These are phyloP conservation scores for Gobio gobio DNA, from an alignment of 2,113 vertebrate species.

Conservation along the genomic window DNA sequence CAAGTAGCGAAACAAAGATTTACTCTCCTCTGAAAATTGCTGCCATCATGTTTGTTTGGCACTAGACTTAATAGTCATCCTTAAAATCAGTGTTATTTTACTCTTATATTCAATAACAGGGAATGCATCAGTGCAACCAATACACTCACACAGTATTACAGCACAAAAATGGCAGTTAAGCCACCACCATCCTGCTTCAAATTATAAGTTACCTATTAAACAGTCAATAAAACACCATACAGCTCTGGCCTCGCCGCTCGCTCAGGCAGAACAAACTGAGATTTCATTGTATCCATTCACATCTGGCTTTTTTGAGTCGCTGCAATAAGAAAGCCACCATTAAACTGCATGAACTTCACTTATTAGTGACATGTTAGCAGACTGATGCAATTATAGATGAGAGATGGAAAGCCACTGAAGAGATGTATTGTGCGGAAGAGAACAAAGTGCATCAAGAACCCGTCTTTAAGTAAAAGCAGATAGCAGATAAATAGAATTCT, in stretches of 20 bases:
- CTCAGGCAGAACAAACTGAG: constrained; percentile 33
- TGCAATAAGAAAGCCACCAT: not conserved
- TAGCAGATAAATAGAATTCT: not conserved
- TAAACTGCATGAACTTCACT: not conserved
- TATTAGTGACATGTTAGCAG: constrained; percentile 19
- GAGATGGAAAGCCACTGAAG: not conserved
- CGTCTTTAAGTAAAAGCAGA: not conserved
- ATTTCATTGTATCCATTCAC: constrained; percentile 36
- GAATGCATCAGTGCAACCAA: not conserved
- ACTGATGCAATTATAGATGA: constrained; percentile 30
- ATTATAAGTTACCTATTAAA: constrained; percentile 45
- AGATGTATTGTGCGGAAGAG: not conserved
- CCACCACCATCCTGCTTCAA: not conserved
- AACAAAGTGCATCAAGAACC: not conserved
- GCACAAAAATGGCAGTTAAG: constrained; percentile 26
- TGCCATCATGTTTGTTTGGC: not conserved
- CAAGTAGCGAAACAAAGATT: not conserved
- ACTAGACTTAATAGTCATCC: not conserved
- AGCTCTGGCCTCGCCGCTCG: not conserved
- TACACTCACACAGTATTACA: not conserved
- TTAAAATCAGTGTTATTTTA: constrained; percentile 1
- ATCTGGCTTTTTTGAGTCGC: not conserved
- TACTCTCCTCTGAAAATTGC: not conserved
- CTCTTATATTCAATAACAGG: not conserved
- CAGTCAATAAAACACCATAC: constrained; percentile 28